Conservation (phyloP, 2,888 invertebrate genomes). For the Apantesis nais region DNA sequence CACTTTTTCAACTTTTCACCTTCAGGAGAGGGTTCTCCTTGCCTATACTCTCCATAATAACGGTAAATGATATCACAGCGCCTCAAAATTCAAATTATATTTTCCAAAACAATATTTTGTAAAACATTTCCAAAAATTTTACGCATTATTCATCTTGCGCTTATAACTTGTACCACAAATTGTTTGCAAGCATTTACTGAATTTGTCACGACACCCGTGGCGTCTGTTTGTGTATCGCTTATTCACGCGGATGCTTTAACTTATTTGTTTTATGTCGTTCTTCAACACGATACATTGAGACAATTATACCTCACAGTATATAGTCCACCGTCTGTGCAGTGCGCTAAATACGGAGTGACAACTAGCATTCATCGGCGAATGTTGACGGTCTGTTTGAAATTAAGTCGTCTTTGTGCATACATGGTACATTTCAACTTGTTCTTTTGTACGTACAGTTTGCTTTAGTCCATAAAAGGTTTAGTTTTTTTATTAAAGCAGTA, state of each 20-base stretch:
- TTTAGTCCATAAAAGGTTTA: neutral
- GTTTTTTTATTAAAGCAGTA: neutral
- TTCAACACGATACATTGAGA: slow-evolving; percentile 33
- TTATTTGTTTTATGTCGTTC: slow-evolving; percentile 46
- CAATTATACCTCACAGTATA: slow-evolving; percentile 41
- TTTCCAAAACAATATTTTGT: neutral
- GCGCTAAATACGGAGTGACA: slow-evolving; percentile 9
- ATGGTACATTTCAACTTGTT: neutral
- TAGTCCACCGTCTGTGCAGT: slow-evolving; percentile 3
- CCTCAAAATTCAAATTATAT: neutral
- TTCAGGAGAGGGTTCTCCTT: too few relatives aligned
- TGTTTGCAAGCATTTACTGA: slow-evolving; percentile 52
- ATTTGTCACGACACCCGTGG: slow-evolving; percentile 64
- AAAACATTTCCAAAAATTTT: neutral
- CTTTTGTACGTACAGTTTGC: neutral
- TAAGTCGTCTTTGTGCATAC: neutral
- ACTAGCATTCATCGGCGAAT: slow-evolving; percentile 7
- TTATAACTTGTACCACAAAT: slow-evolving; percentile 51
- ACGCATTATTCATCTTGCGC: neutral
- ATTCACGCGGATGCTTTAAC: slow-evolving; percentile 55
- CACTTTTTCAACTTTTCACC: too few relatives aligned
- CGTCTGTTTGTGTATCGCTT: slow-evolving; percentile 63
- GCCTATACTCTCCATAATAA: too few relatives aligned
- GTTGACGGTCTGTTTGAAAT: slow-evolving; percentile 13
- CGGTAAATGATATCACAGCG: neutral